phyloP scores from a whole-genome alignment of 2,113 vertebrate species.

The Machaerirhynchus nigripectus region DNA sequence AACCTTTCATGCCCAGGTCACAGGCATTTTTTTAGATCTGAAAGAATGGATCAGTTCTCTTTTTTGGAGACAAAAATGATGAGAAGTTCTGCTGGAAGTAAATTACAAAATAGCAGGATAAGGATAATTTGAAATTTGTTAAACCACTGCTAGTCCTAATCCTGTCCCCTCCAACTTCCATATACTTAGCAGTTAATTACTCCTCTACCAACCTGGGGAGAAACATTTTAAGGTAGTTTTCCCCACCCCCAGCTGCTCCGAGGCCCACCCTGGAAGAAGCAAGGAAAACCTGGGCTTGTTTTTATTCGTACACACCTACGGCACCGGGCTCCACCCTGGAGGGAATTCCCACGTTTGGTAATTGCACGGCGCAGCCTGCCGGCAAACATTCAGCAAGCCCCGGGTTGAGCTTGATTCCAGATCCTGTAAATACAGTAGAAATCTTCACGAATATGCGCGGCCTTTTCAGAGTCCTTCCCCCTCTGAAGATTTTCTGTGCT shows the following conservation, averaged over 20 bases:
- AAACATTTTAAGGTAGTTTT: background rate
- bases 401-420: background rate
- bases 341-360: conserved; percentile 28
- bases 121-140: background rate
- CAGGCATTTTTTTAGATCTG: background rate
- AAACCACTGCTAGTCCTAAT: background rate
- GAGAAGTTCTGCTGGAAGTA: background rate
- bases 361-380: fast-evolving
- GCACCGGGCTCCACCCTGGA: background rate
- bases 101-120: background rate
- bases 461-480: background rate
- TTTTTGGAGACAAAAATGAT: background rate
- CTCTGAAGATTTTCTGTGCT: background rate
- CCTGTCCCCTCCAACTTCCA: background rate
- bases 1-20: background rate
- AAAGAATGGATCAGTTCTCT: background rate
- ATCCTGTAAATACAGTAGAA: background rate
- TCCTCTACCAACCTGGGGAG: background rate
- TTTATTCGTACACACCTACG: background rate
- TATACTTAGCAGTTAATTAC: background rate
- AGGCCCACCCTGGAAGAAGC: background rate
- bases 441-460: fast-evolving
- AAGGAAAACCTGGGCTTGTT: background rate
- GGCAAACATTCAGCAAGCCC: background rate
- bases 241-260: background rate